Evolutionary conservation across 1,140 invertebrate species (phyloP).

Genomic region (Platyscapa corneri): DNA sequence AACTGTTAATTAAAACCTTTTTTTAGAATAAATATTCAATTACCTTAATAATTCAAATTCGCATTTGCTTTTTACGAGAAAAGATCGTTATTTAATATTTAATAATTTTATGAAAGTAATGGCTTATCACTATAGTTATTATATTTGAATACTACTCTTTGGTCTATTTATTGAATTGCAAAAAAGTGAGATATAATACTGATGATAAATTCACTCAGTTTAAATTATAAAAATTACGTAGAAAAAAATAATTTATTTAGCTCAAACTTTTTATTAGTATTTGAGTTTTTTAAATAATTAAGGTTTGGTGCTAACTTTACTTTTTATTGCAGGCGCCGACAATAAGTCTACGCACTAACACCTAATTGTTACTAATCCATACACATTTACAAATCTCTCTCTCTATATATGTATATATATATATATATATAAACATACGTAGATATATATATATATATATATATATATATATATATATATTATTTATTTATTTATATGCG

Average conservation of each 20-base stretch:
- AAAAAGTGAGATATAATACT: not conserved
- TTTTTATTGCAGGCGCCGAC: constrained; percentile 77
- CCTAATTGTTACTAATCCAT: constrained; percentile 72
- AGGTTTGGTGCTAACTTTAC: constrained; percentile 65
- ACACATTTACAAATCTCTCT: not conserved
- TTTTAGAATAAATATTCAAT: no score
- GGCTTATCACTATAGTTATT: constrained; percentile 1
- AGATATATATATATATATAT: not conserved
- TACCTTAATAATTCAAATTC: no score
- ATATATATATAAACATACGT: not conserved
- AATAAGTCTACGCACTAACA: constrained; percentile 75
- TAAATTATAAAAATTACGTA: not conserved
- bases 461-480: constrained; percentile 8
- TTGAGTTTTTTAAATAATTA: constrained; percentile 41
- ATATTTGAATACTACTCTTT: constrained; percentile 11
- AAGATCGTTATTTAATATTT: constrained; percentile 1
- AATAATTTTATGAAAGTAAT: constrained; percentile 44
- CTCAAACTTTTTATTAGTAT: constrained; percentile 25
- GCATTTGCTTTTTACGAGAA: no score
- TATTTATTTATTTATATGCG: constrained; percentile 56
- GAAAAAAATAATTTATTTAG: constrained; percentile 27
- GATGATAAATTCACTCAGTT: not conserved
- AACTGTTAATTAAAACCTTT: no score
- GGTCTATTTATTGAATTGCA: not conserved
- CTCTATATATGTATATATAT: constrained; percentile 25